Percentiles rank a stretch among this genome's conserved stretches.
These are phyloP conservation scores for Brachionus sp. DNA, from an alignment of 1,140 invertebrate genomes.

Conservation along the genomic window DNA sequence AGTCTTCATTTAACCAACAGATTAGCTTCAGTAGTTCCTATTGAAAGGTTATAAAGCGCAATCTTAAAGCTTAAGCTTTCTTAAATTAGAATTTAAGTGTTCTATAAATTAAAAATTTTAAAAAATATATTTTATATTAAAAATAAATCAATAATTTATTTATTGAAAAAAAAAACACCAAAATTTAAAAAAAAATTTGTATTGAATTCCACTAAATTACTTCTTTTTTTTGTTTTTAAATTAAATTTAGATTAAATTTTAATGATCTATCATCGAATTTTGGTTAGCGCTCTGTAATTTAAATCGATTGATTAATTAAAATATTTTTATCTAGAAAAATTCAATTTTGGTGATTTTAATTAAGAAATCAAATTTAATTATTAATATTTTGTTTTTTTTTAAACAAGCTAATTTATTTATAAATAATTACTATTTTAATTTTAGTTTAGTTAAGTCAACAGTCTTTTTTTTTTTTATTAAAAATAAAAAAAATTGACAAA, in stretches of 20 bases:
- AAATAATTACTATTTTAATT: not conserved
- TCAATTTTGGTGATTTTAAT: constrained; percentile 23
- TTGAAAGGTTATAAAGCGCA: not conserved
- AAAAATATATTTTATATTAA: no score
- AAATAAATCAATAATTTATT: not conserved
- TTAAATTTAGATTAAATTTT: constrained; percentile 23
- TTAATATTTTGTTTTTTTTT: not conserved
- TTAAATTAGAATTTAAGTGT: not conserved
- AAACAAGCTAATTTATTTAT: constrained; percentile 32
- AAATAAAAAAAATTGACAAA: not conserved
- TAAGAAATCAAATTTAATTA: not conserved
- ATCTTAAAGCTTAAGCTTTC: not conserved
- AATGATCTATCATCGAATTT: not conserved
- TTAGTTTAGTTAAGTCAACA: constrained; percentile 11
- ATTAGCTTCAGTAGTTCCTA: constrained; percentile 39
- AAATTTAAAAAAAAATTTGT: not conserved
- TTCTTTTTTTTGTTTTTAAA: not conserved
- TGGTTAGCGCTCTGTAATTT: not conserved
- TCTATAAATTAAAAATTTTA: not conserved
- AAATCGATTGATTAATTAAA: not conserved
- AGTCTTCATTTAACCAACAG: constrained; percentile 44
- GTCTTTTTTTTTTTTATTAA: not conserved
- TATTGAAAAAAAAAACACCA: not conserved
- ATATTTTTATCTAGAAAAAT: not conserved
- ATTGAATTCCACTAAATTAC: not conserved